Conservation (phyloP, 1,140 invertebrate species). For the Pristionchus pacificus region DNA sequence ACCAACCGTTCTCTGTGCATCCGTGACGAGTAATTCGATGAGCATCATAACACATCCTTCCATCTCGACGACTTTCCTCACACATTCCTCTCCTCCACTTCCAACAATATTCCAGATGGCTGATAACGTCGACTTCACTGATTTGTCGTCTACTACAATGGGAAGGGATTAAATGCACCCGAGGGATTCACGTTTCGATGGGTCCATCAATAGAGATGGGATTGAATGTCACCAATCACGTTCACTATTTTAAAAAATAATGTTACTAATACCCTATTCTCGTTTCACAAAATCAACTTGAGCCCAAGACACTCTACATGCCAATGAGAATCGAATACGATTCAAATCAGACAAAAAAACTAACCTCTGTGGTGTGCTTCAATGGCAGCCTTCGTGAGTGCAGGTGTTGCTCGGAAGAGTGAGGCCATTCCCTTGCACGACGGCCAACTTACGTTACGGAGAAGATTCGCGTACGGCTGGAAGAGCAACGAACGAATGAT, state of each 20-base stretch:
- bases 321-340: no score
- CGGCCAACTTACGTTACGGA: neutral
- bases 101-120: neutral
- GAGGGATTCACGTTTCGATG: no score
- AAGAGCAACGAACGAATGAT: no score
- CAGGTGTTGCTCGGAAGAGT: neutral
- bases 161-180: no score
- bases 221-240: no score
- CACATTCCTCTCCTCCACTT: neutral
- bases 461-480: neutral
- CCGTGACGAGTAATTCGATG: neutral
- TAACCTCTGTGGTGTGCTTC: no score
- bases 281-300: no score
- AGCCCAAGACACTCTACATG: no score
- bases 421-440: neutral
- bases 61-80: neutral
- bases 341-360: no score
- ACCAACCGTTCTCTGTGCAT: neutral
- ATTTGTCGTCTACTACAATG: neutral
- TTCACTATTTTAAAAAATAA: no score
- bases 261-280: no score
- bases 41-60: neutral
- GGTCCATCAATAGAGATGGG: no score
- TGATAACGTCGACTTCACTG: neutral
- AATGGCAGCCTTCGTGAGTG: neutral